Percentiles rank a stretch among this genome's conserved stretches.
phyloP scores from a whole-genome alignment of 1,140 invertebrate genomes.

The Drosophila busckii region DNA sequence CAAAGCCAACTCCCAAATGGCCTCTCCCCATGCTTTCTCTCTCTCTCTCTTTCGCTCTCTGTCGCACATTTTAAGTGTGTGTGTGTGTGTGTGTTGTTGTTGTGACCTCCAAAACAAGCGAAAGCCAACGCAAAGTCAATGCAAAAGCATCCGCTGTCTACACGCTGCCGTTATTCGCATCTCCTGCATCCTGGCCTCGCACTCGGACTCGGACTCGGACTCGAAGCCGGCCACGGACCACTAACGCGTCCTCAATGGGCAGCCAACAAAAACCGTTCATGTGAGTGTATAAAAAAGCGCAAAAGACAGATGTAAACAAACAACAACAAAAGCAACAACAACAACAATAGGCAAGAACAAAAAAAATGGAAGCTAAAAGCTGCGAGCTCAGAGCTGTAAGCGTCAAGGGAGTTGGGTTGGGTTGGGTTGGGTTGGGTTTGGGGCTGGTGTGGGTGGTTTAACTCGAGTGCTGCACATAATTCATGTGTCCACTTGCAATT shows the following conservation, averaged over 20 bases:
- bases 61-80: background rate
- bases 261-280: constrained; percentile 67
- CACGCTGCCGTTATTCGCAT: constrained; percentile 4
- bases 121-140: constrained; percentile 68
- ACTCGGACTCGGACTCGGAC: background rate
- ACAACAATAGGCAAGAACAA: constrained; percentile 2
- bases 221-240: constrained; percentile 57
- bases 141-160: constrained; percentile 31
- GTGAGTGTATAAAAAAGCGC: constrained; percentile 58
- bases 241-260: constrained; percentile 74
- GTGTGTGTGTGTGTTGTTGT: constrained; percentile 12
- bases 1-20: constrained; percentile 76
- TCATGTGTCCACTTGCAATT: constrained; percentile 76
- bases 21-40: too few species aligned
- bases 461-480: constrained; percentile 76
- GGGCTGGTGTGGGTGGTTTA: constrained; percentile 59
- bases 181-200: background rate
- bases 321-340: constrained; percentile 6
- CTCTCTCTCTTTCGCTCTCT: background rate
- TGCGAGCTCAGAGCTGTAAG: constrained; percentile 4
- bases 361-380: constrained; percentile 21
- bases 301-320: too few species aligned
- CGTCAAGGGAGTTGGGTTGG: background rate
- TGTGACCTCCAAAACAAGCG: constrained; percentile 68
- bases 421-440: constrained; percentile 1